Evolutionary conservation across 2,888 invertebrate genomes (phyloP), one percentile per base, ranked within the genome.

Genomic region (Penaeus monodon): DNA sequence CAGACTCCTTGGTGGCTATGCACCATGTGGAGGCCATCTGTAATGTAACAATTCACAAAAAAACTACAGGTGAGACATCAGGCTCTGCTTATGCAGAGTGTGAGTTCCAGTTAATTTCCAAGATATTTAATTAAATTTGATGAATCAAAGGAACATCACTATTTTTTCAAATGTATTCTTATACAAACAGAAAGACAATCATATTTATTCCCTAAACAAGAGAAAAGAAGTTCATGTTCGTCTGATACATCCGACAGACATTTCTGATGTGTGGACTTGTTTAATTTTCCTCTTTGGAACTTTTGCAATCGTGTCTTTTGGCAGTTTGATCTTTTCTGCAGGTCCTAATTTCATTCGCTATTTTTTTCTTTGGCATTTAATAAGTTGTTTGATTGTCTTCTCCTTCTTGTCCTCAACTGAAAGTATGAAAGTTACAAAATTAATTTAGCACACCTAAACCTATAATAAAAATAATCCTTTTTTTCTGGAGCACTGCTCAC

Each of bases 361-460:
- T 96, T 92, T 96, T 97, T 57, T 95, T 95, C 86, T 84, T 66
- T 88, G 38, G 88, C 89, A 64, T 68, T 80, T 8, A 80, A 64
- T 29, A 90, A 65, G 64, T 88, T 89, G n/a, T 14, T 86, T 85
- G 17, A 89, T 3, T n/a, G 90, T 96, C n/a, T 95, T 95, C 73
- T 95, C 95, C 92, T 97, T 97, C 91, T 96, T n/a, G 17, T 96
- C 96, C 93, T 98, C 98, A 94, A 98, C 98, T 98, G 93, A 88
- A 95, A 94, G 89, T 88, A 88, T 91, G 81, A 38, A 85, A n/a
- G 49, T 33, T 33, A 20, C 68, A 2, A 33, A 33, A 33, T 33
- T 33, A 33, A 33, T 33, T 2, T 33, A 1, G 2, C 33, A 33
- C 3, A 33, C 33, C 3, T 33, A 27, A 14, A 20, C 68, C 17